Conservation (phyloP, 2,888 invertebrate species). For the Strigamia crassipes region DNA sequence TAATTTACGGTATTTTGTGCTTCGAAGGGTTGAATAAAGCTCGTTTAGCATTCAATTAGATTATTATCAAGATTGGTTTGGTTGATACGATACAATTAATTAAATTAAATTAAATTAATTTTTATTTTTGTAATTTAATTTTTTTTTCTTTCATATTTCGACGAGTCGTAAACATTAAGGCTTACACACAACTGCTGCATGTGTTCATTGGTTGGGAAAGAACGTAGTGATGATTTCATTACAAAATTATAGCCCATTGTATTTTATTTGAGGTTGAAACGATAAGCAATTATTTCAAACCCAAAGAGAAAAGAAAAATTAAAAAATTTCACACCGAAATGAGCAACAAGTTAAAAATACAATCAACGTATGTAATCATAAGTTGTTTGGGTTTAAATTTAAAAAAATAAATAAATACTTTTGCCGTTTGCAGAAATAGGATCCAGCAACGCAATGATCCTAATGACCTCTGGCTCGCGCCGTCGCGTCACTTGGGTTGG, state of each 20-base stretch:
- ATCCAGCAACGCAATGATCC: constrained; percentile 67
- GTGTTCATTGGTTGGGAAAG: constrained; percentile 17
- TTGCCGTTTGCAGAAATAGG: constrained; percentile 81
- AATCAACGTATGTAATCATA: not conserved
- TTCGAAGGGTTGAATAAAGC: not conserved
- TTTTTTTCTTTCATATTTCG: too few species aligned
- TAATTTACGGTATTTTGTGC: not conserved
- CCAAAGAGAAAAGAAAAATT: not conserved
- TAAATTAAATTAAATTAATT: not conserved
- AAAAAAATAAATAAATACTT: constrained; percentile 60
- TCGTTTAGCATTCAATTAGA: not conserved
- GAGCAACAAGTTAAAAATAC: not conserved
- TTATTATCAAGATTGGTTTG: not conserved
- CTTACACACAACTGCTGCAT: not conserved
- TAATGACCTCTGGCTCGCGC: constrained; percentile 14
- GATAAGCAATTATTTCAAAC: constrained; percentile 24
- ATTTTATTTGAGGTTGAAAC: constrained; percentile 37
- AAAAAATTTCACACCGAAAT: constrained; percentile 16
- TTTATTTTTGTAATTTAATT: not conserved
- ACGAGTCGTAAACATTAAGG: not conserved
- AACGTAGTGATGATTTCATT: constrained; percentile 29
- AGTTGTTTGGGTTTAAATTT: constrained; percentile 68
- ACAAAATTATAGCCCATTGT: constrained; percentile 36
- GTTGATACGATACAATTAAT: not conserved
- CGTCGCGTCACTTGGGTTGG: constrained; percentile 20